phyloP scores from a whole-genome alignment of 2,113 vertebrate species.

The Hemiscyllium ocellatum region DNA sequence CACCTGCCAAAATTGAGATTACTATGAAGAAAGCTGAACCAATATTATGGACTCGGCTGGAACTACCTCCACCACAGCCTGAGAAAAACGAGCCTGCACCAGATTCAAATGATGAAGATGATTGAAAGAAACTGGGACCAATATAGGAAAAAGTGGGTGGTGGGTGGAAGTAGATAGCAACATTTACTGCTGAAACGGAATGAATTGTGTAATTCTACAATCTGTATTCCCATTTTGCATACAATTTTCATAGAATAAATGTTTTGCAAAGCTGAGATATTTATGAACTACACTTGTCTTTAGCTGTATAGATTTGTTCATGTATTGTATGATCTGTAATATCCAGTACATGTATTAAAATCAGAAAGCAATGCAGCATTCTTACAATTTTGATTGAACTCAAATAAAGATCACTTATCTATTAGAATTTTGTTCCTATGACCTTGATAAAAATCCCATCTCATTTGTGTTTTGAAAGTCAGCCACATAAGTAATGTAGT shows the following conservation, averaged over 20 bases:
- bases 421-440: not conserved
- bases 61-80: conserved; percentile 65
- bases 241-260: not conserved
- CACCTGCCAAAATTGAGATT: conserved; percentile 85
- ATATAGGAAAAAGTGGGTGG: not conserved
- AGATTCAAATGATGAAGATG: conserved; percentile 43
- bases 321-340: not conserved
- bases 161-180: not conserved
- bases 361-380: not conserved
- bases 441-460: not conserved
- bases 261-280: not conserved
- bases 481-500: not conserved
- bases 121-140: conserved; percentile 37
- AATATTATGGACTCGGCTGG: conserved; percentile 84
- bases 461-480: not conserved
- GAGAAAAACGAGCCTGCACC: conserved; percentile 53
- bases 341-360: not conserved
- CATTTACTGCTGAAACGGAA: not conserved
- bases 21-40: conserved; percentile 85
- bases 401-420: not conserved
- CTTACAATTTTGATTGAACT: not conserved
- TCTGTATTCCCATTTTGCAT: not conserved
- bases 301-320: conserved; percentile 2
- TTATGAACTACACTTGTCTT: not conserved
- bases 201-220: not conserved